Conservation (phyloP, 2,113 vertebrate species). For the Hypanus sabinus region DNA sequence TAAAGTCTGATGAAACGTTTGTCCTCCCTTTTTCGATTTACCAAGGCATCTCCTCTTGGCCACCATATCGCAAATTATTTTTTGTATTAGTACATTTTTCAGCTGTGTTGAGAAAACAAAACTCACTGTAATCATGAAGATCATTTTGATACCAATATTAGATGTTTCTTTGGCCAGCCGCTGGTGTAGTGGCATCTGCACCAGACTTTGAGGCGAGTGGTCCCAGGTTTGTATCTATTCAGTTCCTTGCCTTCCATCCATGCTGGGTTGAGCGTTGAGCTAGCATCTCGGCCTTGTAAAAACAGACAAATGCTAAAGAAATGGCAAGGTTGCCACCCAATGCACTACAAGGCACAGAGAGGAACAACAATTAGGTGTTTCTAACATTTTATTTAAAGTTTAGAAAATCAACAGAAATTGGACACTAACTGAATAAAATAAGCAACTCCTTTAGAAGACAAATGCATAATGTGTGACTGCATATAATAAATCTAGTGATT, state of each 20-base stretch:
- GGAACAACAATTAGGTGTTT: not conserved
- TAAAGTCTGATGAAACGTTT: not conserved
- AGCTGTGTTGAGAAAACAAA: not conserved
- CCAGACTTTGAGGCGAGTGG: no score
- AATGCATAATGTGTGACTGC: not conserved
- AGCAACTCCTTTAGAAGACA: not conserved
- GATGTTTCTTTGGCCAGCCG: no score
- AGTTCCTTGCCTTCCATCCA: no score
- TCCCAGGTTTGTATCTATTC: no score
- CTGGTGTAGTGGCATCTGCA: no score
- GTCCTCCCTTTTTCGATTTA: not conserved
- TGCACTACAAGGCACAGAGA: no score
- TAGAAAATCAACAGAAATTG: slow-evolving; percentile 22
- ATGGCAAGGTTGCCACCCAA: no score
- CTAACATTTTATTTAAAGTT: not conserved
- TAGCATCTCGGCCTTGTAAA: no score
- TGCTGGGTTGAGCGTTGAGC: no score
- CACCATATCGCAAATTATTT: not conserved
- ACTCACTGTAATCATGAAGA: not conserved
- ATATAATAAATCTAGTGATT: not conserved
- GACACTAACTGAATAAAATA: not conserved
- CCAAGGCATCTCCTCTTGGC: not conserved
- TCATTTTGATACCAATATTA: not conserved
- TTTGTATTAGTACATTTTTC: not conserved
- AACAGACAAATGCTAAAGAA: no score